Evolutionary conservation across 1,140 invertebrate genomes (phyloP).

Genomic region (Hydropsyche tenuis): DNA sequence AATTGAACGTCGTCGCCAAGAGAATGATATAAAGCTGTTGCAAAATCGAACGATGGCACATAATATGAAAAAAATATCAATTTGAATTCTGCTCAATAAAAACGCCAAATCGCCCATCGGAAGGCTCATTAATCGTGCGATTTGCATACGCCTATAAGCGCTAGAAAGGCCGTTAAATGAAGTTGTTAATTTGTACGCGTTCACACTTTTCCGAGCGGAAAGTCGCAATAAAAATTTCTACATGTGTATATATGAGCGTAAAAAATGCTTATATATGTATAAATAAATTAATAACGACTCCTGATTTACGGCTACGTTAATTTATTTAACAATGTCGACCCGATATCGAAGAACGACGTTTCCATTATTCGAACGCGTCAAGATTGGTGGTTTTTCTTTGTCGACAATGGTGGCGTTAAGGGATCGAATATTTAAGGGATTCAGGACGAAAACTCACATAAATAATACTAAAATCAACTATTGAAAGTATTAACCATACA

Average conservation of each 20-base stretch:
- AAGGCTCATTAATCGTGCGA: neutral
- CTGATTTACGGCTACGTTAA: neutral
- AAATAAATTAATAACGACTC: neutral
- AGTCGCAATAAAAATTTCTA: neutral
- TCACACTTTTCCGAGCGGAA: neutral
- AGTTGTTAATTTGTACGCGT: conserved; percentile 4
- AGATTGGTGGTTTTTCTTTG: too few species aligned
- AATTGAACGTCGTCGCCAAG: too few species aligned
- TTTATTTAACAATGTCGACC: conserved; percentile 5
- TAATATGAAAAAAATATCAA: neutral
- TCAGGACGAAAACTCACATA: too few species aligned
- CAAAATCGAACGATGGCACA: too few species aligned
- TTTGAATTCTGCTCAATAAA: neutral
- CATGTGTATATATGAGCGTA: too few species aligned
- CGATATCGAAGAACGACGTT: neutral
- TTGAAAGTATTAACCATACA: too few species aligned
- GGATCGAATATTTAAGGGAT: too few species aligned
- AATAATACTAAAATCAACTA: too few species aligned
- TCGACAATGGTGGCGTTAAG: too few species aligned
- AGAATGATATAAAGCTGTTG: too few species aligned
- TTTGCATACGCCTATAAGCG: conserved; percentile 1
- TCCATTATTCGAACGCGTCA: too few species aligned
- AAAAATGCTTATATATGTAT: neutral
- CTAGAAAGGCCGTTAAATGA: conserved; percentile 13
- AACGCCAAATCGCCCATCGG: neutral